Base-by-base conservation (phyloP, 2,888 invertebrate genomes). In the Patella depressa region DNA sequence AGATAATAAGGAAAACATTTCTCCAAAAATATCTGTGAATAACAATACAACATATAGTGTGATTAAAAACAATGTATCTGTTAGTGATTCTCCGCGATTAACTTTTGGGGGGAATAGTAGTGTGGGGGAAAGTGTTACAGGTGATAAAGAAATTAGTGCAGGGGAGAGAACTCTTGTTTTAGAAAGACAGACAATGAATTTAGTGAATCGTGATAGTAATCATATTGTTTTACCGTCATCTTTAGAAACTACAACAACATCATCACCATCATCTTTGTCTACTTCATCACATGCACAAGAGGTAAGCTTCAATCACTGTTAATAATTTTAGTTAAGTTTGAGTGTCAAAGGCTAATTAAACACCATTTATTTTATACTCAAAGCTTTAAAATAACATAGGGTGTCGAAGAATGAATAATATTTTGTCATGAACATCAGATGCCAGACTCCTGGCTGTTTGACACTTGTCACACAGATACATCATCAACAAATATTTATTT, bases 121-220 rank as follows among this genome's bases (percentile, higher is more conserved):
- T 45, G 45, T 45, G 45, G 45, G 45, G 45, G 45, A 12, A 19
- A 55, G 55, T 14, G 74, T 74, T 29, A 55, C 57, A 73, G 34
- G 45, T 19, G 70, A 19, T 55, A 75, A 54, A n/a, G 75, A 75
- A 54, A 54, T 75, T 4, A 71, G 75, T 57, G 80, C 83, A 2
- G 82, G 81, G 29, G 80, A 81, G 76, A 74, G 75, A 57, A 83
- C 81, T 71, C 69, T 84, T 72, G 79, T 80, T 12, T 72, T 82
- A 19, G 84, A 85, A 76, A 80, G 82, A 72, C 82, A 84, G 72
- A 82, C 81, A 53, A 77, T 84, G 57, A 74, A 65, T 74, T 65
- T 65, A 74, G 74, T 74, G 59, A 57, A 74, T 74, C 59, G n/a
- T 29, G 65, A 74, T 74, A 57, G 70, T 29, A 75, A 70, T 53